phyloP scores from a whole-genome alignment of 2,888 invertebrate genomes.

The Amblyjoppa fuscipennis region DNA sequence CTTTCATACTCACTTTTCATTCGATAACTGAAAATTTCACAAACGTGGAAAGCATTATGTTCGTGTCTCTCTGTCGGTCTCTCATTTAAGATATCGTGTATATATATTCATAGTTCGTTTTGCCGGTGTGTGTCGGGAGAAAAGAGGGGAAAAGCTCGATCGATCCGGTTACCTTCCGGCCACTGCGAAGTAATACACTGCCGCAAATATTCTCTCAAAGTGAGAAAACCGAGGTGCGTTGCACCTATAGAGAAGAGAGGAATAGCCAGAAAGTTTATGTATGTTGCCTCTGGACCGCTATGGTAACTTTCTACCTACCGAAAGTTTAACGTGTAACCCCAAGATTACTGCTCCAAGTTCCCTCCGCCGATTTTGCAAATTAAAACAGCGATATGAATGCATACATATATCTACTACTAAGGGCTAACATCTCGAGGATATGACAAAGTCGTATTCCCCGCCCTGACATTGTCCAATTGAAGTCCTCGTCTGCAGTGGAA shows the following conservation, averaged over 20 bases:
- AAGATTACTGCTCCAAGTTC: conserved; percentile 61
- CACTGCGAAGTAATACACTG: conserved; percentile 4
- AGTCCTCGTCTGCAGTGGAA: background rate
- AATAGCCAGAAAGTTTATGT: conserved; percentile 34
- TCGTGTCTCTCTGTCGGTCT: background rate
- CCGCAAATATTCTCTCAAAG: background rate
- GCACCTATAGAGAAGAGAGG: background rate
- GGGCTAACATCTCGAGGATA: background rate
- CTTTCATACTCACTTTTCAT: conserved; percentile 28
- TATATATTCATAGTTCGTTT: background rate
- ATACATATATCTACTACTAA: background rate
- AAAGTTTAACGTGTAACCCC: conserved; percentile 62
- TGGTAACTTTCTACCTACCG: conserved; percentile 52
- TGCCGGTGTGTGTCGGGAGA: background rate
- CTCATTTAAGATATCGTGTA: background rate
- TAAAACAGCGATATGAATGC: conserved; percentile 35
- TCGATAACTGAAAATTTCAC: conserved; percentile 39
- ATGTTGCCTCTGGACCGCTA: conserved; percentile 31
- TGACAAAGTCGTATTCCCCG: background rate
- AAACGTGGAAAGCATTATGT: background rate
- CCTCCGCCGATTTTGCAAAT: conserved; percentile 51
- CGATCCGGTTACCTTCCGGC: background rate
- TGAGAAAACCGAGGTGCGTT: background rate
- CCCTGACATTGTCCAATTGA: conserved; percentile 10
- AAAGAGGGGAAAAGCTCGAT: background rate